A percentile compares a stretch with the other conserved stretches of the same genome.
Conservation (phyloP, 2,797 vertebrate genomes). For the Threskiornis aethiopicus region DNA sequence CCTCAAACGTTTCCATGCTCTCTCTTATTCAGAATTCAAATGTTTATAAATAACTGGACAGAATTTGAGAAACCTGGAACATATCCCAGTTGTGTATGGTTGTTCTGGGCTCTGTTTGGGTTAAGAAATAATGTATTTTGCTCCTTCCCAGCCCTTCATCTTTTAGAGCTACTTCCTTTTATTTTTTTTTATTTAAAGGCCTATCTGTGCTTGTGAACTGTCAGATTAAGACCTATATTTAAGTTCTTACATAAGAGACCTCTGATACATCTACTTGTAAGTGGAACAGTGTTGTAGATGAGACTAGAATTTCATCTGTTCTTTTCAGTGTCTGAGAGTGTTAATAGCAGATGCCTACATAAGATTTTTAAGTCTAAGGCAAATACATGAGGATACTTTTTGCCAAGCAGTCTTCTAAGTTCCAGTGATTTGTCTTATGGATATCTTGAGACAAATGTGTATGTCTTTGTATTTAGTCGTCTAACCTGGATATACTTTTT, state of each 20-base stretch:
- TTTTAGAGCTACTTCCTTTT: not conserved
- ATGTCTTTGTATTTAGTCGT: not conserved
- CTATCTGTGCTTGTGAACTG: not conserved
- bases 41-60: not conserved
- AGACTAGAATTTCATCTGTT: not conserved
- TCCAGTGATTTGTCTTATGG: not conserved
- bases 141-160: not conserved
- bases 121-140: not conserved
- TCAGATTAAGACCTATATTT: not conserved
- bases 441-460: not conserved
- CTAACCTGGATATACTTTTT: not conserved
- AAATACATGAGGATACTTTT: not conserved
- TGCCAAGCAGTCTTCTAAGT: not conserved
- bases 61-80: not conserved
- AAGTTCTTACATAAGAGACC: not conserved
- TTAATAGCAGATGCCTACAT: not conserved
- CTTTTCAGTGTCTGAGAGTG: not conserved
- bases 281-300: not conserved
- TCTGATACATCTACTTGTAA: not conserved
- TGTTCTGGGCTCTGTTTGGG: not conserved
- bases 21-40: not conserved
- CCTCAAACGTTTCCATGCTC: not conserved
- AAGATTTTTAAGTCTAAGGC: not conserved
- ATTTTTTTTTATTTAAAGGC: not conserved
- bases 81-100: not conserved